These are phyloP conservation scores for Habropoda laboriosa DNA, from an alignment of 1,140 invertebrate species.

Conservation along the genomic window DNA sequence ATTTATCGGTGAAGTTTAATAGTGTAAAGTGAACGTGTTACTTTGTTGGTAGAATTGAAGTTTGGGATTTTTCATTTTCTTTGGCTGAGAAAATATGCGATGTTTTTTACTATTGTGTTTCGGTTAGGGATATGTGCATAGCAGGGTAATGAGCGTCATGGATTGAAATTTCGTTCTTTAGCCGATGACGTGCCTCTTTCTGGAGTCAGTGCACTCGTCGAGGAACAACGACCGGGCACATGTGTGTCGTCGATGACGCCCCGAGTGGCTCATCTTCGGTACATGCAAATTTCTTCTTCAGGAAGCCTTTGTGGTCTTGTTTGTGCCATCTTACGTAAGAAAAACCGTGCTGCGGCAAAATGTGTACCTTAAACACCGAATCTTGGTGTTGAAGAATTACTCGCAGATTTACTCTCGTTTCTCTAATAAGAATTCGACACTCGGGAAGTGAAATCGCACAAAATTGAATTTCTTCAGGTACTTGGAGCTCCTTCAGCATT, in stretches of 20 bases:
- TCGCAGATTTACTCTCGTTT: no score
- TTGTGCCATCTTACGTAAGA: not conserved
- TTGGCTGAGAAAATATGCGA: no score
- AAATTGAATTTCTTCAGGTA: no score
- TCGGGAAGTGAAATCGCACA: no score
- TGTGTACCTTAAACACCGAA: not conserved
- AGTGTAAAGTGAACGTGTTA: not conserved
- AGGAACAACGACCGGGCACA: not conserved
- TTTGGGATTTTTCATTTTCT: no score
- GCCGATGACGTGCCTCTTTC: not conserved
- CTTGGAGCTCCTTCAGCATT: not conserved
- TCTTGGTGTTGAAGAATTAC: no score
- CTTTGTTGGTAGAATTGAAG: not conserved
- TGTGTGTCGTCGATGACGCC: not conserved
- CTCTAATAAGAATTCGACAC: not conserved
- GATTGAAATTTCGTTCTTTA: constrained; percentile 13
- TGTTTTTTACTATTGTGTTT: no score
- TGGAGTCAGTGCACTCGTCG: not conserved
- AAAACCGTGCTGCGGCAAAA: not conserved
- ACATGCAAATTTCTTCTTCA: constrained; percentile 19
- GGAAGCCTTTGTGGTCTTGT: not conserved
- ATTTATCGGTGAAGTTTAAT: not conserved
- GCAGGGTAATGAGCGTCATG: not conserved
- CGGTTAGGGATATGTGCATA: not conserved
- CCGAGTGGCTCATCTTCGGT: not conserved